Percentiles rank a stretch among this genome's conserved stretches.
These are phyloP conservation scores for Apogon hyalosoma DNA, from an alignment of 2,797 vertebrate species.

Conservation along the genomic window DNA sequence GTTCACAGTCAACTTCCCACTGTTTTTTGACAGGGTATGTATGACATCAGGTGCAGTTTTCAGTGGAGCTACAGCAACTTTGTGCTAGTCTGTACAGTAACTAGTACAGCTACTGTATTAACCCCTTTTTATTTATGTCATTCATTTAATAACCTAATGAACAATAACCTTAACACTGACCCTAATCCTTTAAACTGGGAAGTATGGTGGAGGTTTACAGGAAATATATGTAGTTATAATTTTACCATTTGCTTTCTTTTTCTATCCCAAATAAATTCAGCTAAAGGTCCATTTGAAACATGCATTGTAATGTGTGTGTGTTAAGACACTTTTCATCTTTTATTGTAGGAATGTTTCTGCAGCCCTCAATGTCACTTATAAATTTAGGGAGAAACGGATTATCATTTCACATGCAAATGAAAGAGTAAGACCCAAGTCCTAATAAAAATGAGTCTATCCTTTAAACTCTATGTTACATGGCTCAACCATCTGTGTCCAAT, in stretches of 20 bases:
- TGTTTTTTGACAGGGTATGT: neutral
- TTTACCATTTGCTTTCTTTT: no score
- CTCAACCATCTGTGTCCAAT: slow-evolving; percentile 51
- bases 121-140: no score
- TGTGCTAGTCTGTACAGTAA: neutral
- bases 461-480: slow-evolving; percentile 44
- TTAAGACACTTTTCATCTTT: neutral
- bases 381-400: slow-evolving; percentile 14
- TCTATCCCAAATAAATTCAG: no score
- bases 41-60: neutral
- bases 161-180: no score
- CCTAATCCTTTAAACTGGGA: no score
- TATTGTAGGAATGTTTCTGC: neutral
- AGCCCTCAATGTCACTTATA: slow-evolving; percentile 3
- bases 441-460: slow-evolving; percentile 36
- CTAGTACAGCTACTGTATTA: no score
- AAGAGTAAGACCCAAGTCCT: slow-evolving; percentile 17
- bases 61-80: no score
- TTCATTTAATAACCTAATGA: no score
- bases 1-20: neutral
- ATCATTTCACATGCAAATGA: slow-evolving; percentile 9
- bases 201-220: no score
- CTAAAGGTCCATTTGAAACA: slow-evolving; percentile 3
- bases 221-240: no score
- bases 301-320: no score